A percentile compares a stretch with the other conserved stretches of the same genome.
Evolutionary conservation across 2,888 invertebrate genomes (phyloP).

Genomic region (Epistrophe grossulariae): DNA sequence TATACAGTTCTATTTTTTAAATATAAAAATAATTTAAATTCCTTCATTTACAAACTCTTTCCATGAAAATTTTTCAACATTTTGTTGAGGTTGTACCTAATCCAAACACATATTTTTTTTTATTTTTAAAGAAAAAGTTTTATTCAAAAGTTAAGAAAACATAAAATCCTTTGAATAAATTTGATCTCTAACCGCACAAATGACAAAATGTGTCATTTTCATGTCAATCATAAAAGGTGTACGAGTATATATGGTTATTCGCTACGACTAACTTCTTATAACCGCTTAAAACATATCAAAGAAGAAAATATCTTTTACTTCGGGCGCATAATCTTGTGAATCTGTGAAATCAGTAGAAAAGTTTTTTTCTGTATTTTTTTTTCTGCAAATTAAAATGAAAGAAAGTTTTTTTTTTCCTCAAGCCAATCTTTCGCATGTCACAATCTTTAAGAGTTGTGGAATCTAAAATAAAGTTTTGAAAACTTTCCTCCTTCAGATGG

Average conservation of each 20-base stretch:
- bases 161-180: neutral
- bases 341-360: slow-evolving; percentile 27
- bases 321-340: slow-evolving; percentile 7
- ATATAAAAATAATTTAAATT: too few relatives aligned
- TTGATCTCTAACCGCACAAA: neutral
- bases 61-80: neutral
- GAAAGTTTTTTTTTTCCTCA: neutral
- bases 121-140: neutral
- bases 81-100: neutral
- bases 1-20: too few relatives aligned
- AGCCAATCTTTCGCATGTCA: slow-evolving; percentile 38
- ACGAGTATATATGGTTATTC: too few relatives aligned
- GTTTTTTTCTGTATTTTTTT: neutral
- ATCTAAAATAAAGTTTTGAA: slow-evolving; percentile 26
- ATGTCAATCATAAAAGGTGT: slow-evolving; percentile 25
- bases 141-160: neutral
- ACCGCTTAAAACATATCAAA: slow-evolving; percentile 12
- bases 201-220: slow-evolving; percentile 22
- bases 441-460: slow-evolving; percentile 24
- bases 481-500: slow-evolving; percentile 23
- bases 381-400: neutral
- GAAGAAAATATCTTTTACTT: slow-evolving; percentile 22
- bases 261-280: neutral
- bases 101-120: neutral
- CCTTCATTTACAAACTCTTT: neutral